Evolutionary conservation across 2,113 vertebrate genomes (phyloP).

Genomic region (Nerophis lumbriciformis): DNA sequence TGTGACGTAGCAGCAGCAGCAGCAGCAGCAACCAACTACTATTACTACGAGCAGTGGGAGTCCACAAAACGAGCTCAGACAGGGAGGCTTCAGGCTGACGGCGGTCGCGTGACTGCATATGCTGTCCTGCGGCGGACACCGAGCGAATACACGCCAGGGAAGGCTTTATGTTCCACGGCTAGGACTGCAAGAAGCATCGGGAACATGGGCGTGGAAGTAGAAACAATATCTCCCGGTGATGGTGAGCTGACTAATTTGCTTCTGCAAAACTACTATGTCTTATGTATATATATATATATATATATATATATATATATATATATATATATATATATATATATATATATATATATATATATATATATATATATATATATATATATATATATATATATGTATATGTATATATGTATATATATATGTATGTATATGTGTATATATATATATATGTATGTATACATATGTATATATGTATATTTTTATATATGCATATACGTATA

Average conservation of each 20-base stretch:
- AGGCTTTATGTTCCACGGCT: slow-evolving; percentile 37
- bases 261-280: background rate
- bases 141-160: slow-evolving; percentile 20
- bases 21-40: too few relatives aligned
- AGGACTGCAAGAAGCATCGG: slow-evolving; percentile 15
- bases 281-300: background rate
- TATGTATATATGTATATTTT: too few relatives aligned
- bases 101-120: slow-evolving; percentile 12
- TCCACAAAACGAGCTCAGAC: background rate
- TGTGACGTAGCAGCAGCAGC: background rate
- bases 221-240: slow-evolving; percentile 93
- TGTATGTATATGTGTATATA: too few relatives aligned
- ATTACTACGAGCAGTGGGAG: background rate
- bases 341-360: too few relatives aligned
- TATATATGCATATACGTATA: too few relatives aligned
- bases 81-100: background rate
- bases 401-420: too few relatives aligned
- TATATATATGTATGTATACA: too few relatives aligned
- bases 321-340: too few relatives aligned
- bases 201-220: slow-evolving; percentile 90
- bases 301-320: background rate
- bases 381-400: too few relatives aligned
- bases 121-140: slow-evolving; percentile 18
- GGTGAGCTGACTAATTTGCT: slow-evolving; percentile 68
- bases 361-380: too few relatives aligned